phyloP scores from a whole-genome alignment of 2,797 vertebrate genomes.

The Brachyrhaphis roseni region DNA sequence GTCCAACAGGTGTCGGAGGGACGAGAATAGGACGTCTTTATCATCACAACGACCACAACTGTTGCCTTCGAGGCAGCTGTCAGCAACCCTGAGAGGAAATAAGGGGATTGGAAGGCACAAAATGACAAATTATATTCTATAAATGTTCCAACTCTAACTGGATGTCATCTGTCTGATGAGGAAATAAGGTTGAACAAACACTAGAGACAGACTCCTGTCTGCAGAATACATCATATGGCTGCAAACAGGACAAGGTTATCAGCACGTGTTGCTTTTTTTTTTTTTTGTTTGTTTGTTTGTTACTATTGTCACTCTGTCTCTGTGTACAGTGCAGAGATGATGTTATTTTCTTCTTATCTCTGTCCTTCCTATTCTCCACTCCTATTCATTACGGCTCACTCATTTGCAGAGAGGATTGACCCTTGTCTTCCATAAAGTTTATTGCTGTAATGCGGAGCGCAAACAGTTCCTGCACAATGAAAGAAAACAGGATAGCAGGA shows the following conservation, averaged over 20 bases:
- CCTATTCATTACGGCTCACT: slow-evolving; percentile 11
- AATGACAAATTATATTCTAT: slow-evolving; percentile 39
- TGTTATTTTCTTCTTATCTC: slow-evolving; percentile 39
- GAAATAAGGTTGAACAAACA: slow-evolving; percentile 31
- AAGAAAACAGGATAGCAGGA: background rate
- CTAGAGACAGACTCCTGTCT: slow-evolving; percentile 12
- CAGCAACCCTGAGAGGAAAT: slow-evolving; percentile 28
- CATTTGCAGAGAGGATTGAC: slow-evolving; percentile 1
- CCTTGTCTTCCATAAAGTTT: slow-evolving; percentile 11
- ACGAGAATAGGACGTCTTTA: slow-evolving; percentile 27
- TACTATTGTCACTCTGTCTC: slow-evolving; percentile 5
- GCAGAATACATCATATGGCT: background rate
- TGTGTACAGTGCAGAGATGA: slow-evolving; percentile 1
- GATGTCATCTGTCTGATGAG: slow-evolving; percentile 22
- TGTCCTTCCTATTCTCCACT: background rate
- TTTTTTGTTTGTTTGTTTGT: slow-evolving; percentile 3
- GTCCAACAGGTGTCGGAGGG: slow-evolving; percentile 23
- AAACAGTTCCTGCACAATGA: slow-evolving; percentile 19
- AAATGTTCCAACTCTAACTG: slow-evolving; percentile 20
- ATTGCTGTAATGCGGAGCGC: slow-evolving; percentile 9
- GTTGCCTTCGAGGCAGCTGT: slow-evolving; percentile 24
- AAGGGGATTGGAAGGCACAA: background rate
- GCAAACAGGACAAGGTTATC: slow-evolving; percentile 51
- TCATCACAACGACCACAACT: background rate
- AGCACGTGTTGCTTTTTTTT: slow-evolving; percentile 1